phyloP scores from a whole-genome alignment of 2,113 vertebrate genomes.

The Perognathus longimembris region DNA sequence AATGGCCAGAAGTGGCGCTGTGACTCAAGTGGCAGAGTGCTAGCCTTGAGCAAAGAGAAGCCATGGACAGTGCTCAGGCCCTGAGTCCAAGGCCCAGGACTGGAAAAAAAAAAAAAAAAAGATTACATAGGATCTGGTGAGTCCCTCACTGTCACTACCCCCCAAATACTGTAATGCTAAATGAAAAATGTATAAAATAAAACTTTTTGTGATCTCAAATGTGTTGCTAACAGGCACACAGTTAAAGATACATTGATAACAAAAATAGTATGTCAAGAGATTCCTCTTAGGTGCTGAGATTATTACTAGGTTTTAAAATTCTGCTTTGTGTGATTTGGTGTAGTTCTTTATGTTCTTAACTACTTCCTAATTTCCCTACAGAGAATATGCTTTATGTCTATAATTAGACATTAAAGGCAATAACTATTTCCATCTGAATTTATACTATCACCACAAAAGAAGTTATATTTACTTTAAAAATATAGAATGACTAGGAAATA shows the following conservation, averaged over 20 bases:
- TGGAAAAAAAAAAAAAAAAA: too few relatives aligned
- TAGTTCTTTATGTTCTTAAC: neutral
- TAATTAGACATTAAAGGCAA: conserved; percentile 55
- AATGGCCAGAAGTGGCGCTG: too few relatives aligned
- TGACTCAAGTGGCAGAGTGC: too few relatives aligned
- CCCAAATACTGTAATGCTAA: conserved; percentile 28
- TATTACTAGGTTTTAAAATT: neutral
- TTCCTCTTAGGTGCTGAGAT: neutral
- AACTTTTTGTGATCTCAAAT: neutral
- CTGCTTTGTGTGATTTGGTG: neutral
- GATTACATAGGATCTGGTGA: neutral
- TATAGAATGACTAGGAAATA: conserved; percentile 36
- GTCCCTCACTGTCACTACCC: neutral
- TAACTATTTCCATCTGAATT: conserved; percentile 55
- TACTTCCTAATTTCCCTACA: conserved; percentile 40
- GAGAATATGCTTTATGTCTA: conserved; percentile 42
- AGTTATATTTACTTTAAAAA: conserved; percentile 38
- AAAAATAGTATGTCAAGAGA: neutral
- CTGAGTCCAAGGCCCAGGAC: too few relatives aligned
- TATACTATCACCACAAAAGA: conserved; percentile 49
- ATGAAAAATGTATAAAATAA: neutral
- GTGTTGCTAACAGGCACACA: neutral
- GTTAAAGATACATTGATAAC: conserved; percentile 19
- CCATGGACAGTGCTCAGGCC: too few relatives aligned
- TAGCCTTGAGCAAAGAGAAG: too few relatives aligned